These are phyloP conservation scores for Ischnura elegans DNA, from an alignment of 2,888 invertebrate genomes.

Conservation along the genomic window DNA sequence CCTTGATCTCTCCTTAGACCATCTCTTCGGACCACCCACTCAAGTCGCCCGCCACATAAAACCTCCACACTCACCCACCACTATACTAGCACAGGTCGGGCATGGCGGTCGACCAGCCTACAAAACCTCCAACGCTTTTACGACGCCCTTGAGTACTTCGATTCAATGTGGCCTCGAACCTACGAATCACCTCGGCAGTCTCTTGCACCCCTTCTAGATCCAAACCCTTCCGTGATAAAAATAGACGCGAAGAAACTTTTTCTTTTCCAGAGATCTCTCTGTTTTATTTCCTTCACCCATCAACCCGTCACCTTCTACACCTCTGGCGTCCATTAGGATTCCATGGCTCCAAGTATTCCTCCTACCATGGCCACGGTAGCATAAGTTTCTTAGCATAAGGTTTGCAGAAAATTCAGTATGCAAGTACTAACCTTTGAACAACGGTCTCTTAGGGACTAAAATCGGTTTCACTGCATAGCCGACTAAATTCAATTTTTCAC, in stretches of 20 bases:
- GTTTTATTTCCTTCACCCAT: not conserved
- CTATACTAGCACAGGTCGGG: not conserved
- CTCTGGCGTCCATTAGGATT: not conserved
- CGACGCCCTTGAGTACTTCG: conserved; percentile 27
- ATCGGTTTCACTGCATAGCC: too few relatives aligned
- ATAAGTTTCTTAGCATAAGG: too few relatives aligned
- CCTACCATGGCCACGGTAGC: too few relatives aligned
- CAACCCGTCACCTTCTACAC: not conserved
- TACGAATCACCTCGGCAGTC: not conserved
- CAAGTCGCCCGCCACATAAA: too few relatives aligned
- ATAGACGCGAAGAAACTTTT: not conserved
- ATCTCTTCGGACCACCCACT: too few relatives aligned
- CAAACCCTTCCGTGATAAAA: not conserved
- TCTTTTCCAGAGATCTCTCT: not conserved
- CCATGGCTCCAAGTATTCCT: too few relatives aligned
- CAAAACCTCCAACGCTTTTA: not conserved
- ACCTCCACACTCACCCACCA: not conserved
- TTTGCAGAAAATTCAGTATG: too few relatives aligned
- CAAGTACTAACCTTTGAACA: too few relatives aligned
- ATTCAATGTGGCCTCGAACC: conserved; percentile 36
- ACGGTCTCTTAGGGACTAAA: too few relatives aligned
- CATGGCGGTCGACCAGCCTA: not conserved
- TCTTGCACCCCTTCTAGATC: not conserved
- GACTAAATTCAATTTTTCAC: too few relatives aligned
- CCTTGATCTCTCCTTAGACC: too few relatives aligned